Percentiles rank a stretch among this genome's conserved stretches.
These are phyloP conservation scores for Hyles vespertilio DNA, from an alignment of 1,140 invertebrate genomes.

Conservation along the genomic window DNA sequence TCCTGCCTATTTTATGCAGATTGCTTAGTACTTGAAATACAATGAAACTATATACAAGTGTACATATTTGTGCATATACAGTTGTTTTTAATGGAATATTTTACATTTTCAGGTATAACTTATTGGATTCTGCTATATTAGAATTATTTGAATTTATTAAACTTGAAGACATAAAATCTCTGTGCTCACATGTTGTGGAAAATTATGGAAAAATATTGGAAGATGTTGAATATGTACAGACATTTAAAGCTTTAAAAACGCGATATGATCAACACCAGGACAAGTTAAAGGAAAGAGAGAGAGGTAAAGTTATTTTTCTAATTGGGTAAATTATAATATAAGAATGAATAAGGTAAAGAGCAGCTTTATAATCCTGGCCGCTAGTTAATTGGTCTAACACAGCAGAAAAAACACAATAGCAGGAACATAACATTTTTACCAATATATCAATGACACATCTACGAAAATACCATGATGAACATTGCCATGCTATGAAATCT, in stretches of 20 bases:
- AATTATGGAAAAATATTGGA: conserved; percentile 96
- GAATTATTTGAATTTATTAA: conserved; percentile 99
- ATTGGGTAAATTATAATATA: not conserved
- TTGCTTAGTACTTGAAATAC: not conserved
- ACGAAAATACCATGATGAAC: no score
- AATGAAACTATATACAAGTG: not conserved
- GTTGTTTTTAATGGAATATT: not conserved
- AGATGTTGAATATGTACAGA: conserved; percentile 97
- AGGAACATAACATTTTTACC: no score
- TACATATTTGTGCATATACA: not conserved
- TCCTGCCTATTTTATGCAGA: no score
- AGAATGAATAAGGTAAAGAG: no score
- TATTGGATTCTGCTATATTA: conserved; percentile 98
- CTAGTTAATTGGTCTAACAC: no score
- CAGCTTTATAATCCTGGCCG: no score
- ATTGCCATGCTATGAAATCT: no score
- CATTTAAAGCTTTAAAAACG: conserved; percentile 93
- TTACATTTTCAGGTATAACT: conserved; percentile 88
- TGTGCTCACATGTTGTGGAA: conserved; percentile 95
- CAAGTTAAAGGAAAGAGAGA: conserved; percentile 88
- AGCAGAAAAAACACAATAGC: no score
- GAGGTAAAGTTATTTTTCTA: conserved; percentile 71
- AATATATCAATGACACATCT: no score
- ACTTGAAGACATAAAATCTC: conserved; percentile 96
- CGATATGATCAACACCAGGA: conserved; percentile 97